Percentiles rank a stretch among this genome's conserved stretches.
phyloP scores from a whole-genome alignment of 2,113 vertebrate genomes.

The Protobothrops mucrosquamatus region DNA sequence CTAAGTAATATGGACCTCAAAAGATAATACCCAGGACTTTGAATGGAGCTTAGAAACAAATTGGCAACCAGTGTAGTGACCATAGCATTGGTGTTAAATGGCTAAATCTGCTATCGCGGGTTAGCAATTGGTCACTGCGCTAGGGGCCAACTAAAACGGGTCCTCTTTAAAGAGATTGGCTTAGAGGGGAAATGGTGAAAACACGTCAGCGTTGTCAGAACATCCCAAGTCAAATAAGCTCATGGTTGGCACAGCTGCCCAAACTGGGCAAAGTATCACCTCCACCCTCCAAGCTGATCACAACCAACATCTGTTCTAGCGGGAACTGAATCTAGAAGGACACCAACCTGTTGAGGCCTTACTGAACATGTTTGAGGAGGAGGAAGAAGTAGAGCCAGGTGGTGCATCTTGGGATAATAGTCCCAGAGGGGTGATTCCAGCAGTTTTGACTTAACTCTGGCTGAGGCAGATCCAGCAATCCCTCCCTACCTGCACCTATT shows the following conservation, averaged over 20 bases:
- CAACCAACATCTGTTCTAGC: neutral
- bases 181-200: neutral
- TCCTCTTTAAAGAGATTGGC: neutral
- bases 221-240: neutral
- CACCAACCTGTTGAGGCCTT: neutral
- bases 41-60: neutral
- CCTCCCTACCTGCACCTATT: neutral
- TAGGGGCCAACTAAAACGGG: neutral
- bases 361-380: neutral
- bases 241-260: neutral
- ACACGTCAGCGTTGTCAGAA: neutral
- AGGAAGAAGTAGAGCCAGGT: neutral
- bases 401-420: neutral
- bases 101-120: neutral
- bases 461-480: neutral
- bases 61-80: neutral
- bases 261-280: neutral
- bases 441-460: neutral
- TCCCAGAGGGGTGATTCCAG: neutral
- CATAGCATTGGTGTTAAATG: neutral
- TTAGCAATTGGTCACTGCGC: neutral
- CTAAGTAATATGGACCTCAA: neutral
- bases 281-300: neutral
- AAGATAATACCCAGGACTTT: neutral
- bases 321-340: neutral